phyloP scores from a whole-genome alignment of 1,140 invertebrate genomes.

The Orius insidiosus region DNA sequence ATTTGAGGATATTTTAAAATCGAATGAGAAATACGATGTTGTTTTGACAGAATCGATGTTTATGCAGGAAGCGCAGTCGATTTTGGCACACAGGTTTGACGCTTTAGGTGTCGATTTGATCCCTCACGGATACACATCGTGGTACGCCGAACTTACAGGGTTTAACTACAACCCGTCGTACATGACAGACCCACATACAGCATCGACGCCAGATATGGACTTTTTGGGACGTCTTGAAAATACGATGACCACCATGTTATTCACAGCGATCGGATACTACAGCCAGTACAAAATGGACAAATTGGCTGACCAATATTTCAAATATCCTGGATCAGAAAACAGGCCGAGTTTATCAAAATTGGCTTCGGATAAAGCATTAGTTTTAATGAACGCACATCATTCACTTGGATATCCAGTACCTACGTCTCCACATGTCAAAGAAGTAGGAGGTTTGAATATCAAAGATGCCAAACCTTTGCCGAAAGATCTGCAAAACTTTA shows the following conservation, averaged over 20 bases:
- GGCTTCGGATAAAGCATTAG: conserved; percentile 15
- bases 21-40: background rate
- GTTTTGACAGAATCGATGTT: background rate
- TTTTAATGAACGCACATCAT: conserved; percentile 23
- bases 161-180: conserved; percentile 16
- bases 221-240: conserved; percentile 14
- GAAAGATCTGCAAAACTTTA: conserved; percentile 34
- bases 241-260: background rate
- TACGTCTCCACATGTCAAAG: conserved; percentile 22
- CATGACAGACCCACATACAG: conserved; percentile 12
- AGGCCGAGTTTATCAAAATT: conserved; percentile 18
- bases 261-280: background rate
- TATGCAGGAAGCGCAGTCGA: background rate
- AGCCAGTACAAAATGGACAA: background rate
- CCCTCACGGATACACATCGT: background rate
- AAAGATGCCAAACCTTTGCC: conserved; percentile 4
- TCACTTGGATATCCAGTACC: conserved; percentile 22
- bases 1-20: background rate
- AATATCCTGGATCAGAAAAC: conserved; percentile 16
- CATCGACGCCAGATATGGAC: conserved; percentile 14
- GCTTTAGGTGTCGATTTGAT: background rate
- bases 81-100: background rate
- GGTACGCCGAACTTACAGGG: conserved; percentile 8
- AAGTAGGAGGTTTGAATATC: conserved; percentile 24
- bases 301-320: conserved; percentile 14